Conservation (phyloP, 2,797 vertebrate species). For the Pseudotriccus pelzelni region DNA sequence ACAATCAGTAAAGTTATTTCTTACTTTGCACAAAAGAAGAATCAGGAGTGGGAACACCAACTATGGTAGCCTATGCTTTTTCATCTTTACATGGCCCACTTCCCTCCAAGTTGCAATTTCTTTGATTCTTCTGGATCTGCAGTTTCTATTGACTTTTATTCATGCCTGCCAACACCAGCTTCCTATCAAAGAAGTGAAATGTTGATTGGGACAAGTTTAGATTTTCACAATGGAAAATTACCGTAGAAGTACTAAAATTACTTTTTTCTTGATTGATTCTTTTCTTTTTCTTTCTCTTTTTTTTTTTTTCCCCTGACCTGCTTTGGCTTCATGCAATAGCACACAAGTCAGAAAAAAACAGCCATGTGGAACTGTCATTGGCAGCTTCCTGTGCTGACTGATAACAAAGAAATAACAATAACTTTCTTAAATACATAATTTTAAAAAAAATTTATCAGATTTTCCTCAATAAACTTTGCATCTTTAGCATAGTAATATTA, state of each 20-base stretch:
- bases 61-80: background rate
- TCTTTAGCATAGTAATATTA: background rate
- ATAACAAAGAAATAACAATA: background rate
- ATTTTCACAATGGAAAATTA: background rate
- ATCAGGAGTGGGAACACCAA: background rate
- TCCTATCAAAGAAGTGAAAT: background rate
- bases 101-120: background rate
- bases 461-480: background rate
- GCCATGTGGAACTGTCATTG: background rate
- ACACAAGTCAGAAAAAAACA: background rate
- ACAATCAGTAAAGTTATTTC: background rate
- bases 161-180: background rate
- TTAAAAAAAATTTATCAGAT: background rate
- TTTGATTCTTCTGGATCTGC: background rate
- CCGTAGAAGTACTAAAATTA: background rate
- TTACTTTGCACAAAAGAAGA: background rate
- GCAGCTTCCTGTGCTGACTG: background rate
- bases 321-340: background rate
- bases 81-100: background rate
- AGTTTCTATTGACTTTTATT: background rate
- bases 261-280: background rate
- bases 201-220: background rate
- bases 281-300: background rate
- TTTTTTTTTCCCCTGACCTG: background rate
- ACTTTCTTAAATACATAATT: background rate